Evolutionary conservation across 1,140 invertebrate genomes (phyloP), one percentile per base, ranked within the genome.

Genomic region (Drosophila takahashii): DNA sequence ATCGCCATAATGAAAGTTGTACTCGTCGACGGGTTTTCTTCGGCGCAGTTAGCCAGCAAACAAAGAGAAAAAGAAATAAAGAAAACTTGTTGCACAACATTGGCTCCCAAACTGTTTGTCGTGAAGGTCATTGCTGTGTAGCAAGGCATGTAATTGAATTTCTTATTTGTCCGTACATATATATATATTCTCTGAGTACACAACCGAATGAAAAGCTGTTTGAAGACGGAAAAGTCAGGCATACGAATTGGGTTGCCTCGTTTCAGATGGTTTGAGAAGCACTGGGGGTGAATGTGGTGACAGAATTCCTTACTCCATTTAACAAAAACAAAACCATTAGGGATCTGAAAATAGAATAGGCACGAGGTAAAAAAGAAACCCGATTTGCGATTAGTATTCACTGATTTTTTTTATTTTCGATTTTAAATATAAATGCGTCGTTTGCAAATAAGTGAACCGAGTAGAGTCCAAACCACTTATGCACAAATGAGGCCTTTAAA

Each of bases 71-170:
- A 58, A 67, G 53, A 66, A 77, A 60, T 51, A 74, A 53, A 48
- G 37, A 65, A 86, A 89, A 87, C 83, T 89, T 87, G 81, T 87
- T 87, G 81, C 81, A 85, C 81, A 85, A 85, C 77, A 58, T 69
- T 67, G 48, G 27, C 41, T 62, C 13, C 27, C 32, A 48, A 62
- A 36, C 36, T 45, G 44, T 74, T 66, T 34, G 26, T 72, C 27
- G 39, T 85, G 81, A 86, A 86, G 81, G 81, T 85, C 81, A 76
- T 72, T 60, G 44, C 54, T 65, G 48, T 62, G 59, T 51, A 45
- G 22, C 61, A 64, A 37, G 44, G 16, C 47, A 65, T 51, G 50
- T 51, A 42, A 32, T 26, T 47, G 47, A 78, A 57, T 65, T 70
- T 75, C 34, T 67, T 74, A 62, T 83, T 56, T 39, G 9, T 54